Conservation (phyloP, 1,140 invertebrate genomes). For the Kradibia gibbosae region DNA sequence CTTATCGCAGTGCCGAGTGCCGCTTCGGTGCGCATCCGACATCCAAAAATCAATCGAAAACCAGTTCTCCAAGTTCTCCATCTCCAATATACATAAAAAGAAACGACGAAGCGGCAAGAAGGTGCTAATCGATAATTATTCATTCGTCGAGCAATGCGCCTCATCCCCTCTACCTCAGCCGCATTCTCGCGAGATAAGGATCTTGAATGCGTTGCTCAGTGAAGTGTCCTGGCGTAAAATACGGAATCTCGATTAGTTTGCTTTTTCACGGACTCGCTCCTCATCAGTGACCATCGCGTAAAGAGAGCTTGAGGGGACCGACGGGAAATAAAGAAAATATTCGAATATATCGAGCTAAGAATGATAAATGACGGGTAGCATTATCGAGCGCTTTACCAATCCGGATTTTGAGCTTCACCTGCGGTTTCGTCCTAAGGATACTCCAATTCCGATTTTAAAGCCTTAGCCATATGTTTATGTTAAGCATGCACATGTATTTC, state of each 20-base stretch:
- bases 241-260: constrained; percentile 57
- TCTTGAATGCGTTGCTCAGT: constrained; percentile 54
- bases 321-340: constrained; percentile 16
- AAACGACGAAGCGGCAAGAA: not conserved
- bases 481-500: no score
- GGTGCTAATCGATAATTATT: constrained; percentile 63
- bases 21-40: not conserved
- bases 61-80: constrained; percentile 33
- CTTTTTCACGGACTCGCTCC: constrained; percentile 15
- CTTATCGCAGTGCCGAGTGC: constrained; percentile 41
- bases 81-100: not conserved
- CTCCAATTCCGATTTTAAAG: not conserved
- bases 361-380: constrained; percentile 10
- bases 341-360: not conserved
- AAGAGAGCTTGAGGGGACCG: constrained; percentile 44
- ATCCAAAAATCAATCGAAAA: constrained; percentile 45
- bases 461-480: not conserved
- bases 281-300: constrained; percentile 37
- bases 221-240: constrained; percentile 59
- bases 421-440: not conserved
- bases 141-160: constrained; percentile 56
- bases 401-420: constrained; percentile 5
- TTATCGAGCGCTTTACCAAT: not conserved
- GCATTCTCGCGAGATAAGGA: constrained; percentile 54
- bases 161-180: not conserved